These are phyloP conservation scores for Sebastes taczanowskii DNA, from an alignment of 2,797 vertebrate genomes.

Conservation along the genomic window DNA sequence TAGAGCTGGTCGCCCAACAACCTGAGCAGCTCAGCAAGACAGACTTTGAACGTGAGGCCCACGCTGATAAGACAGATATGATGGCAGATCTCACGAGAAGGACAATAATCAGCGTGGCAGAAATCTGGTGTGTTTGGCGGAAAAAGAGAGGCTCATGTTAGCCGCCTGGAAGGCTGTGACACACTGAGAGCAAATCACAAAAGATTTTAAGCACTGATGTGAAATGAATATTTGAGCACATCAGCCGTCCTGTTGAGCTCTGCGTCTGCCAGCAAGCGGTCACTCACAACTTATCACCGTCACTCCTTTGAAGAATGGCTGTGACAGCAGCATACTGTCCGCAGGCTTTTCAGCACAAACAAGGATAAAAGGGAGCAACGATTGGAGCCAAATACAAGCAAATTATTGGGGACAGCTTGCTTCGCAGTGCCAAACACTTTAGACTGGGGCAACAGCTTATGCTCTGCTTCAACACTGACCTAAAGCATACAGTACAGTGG, in stretches of 20 bases:
- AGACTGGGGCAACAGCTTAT: not conserved
- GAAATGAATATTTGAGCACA: conserved; percentile 23
- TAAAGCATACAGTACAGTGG: not conserved
- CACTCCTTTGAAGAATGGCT: not conserved
- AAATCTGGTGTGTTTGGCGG: not conserved
- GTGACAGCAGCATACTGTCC: conserved; percentile 17
- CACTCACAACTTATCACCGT: conserved; percentile 5
- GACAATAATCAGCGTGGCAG: not conserved
- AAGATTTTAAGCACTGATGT: conserved; percentile 22
- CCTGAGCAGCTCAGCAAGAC: not conserved
- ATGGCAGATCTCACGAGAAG: not conserved
- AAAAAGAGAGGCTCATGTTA: conserved; percentile 13
- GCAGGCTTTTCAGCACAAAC: conserved; percentile 20
- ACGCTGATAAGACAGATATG: not conserved
- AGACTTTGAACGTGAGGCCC: not conserved
- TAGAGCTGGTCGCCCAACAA: not conserved
- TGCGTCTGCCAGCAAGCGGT: conserved; percentile 7
- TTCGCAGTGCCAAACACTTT: not conserved
- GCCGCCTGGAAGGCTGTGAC: conserved; percentile 8
- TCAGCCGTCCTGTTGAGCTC: conserved; percentile 13
- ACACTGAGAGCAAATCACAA: not conserved
- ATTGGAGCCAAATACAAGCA: conserved; percentile 16
- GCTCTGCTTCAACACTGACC: conserved; percentile 9
- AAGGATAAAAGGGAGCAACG: not conserved
- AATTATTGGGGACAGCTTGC: not conserved